Conservation (phyloP, 2,797 vertebrate genomes). For the Alca torda region DNA sequence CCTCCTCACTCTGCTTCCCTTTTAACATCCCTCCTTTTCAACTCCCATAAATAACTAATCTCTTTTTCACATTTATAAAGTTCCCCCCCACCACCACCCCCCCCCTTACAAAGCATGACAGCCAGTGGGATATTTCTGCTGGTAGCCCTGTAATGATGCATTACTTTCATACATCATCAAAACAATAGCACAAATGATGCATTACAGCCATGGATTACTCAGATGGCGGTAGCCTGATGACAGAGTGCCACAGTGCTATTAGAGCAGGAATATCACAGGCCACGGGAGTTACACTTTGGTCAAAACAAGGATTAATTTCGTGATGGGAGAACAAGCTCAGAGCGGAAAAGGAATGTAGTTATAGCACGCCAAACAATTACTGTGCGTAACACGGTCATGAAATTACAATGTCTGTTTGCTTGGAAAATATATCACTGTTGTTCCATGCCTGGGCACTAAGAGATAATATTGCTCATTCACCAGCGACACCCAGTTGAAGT, state of each 20-base stretch:
- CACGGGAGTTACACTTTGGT: neutral
- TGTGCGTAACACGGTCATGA: neutral
- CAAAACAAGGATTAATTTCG: neutral
- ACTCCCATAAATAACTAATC: constrained; percentile 20
- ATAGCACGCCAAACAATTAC: neutral
- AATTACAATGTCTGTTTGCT: neutral
- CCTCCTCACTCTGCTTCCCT: neutral
- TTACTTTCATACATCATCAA: neutral
- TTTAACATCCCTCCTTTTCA: neutral
- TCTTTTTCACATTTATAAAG: neutral
- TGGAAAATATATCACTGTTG: neutral
- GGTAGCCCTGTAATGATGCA: neutral
- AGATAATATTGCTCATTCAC: neutral
- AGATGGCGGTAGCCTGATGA: neutral
- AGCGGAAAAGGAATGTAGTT: neutral
- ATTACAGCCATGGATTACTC: neutral
- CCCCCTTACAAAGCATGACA: neutral
- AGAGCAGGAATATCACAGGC: neutral
- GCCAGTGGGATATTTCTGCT: neutral
- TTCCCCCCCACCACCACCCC: fast-evolving
- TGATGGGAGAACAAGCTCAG: neutral
- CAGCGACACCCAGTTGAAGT: neutral
- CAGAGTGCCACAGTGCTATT: neutral
- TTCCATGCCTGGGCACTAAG: neutral
- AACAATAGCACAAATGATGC: neutral